Evolutionary conservation across 2,113 vertebrate species (phyloP).

Genomic region (Bucco capensis): DNA sequence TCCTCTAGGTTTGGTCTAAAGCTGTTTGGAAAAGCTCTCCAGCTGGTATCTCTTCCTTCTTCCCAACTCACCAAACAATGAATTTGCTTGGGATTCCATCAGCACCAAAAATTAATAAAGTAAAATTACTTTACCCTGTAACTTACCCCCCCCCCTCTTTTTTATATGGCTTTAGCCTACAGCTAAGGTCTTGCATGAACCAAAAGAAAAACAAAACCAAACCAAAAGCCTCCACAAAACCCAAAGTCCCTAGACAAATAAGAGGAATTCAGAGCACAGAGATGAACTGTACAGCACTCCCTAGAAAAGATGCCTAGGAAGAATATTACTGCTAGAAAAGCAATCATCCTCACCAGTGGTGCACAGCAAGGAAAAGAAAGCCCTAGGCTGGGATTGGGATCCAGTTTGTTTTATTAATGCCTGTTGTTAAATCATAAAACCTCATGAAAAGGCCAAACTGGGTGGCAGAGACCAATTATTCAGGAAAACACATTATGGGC

Average conservation of each 20-base stretch:
- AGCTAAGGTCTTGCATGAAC: neutral
- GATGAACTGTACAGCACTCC: neutral
- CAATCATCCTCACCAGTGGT: neutral
- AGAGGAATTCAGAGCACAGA: neutral
- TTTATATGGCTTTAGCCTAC: neutral
- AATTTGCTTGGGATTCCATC: neutral
- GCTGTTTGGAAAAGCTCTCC: neutral
- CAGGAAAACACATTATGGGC: neutral
- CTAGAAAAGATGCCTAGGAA: neutral
- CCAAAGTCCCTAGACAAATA: constrained; percentile 7
- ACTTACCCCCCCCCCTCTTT: neutral
- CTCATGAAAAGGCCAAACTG: neutral
- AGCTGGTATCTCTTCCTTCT: neutral
- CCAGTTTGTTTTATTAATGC: constrained; percentile 11
- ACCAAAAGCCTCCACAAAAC: neutral
- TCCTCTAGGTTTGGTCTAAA: neutral
- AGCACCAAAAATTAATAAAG: neutral
- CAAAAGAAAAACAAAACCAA: neutral
- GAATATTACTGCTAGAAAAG: constrained; percentile 13
- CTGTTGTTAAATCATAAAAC: constrained; percentile 18
- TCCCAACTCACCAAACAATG: neutral
- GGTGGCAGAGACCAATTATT: neutral
- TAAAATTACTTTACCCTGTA: neutral
- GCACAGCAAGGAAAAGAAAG: neutral
- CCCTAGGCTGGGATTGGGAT: neutral